phyloP scores from a whole-genome alignment of 2,888 invertebrate genomes.

The Pachymerium ferrugineum region DNA sequence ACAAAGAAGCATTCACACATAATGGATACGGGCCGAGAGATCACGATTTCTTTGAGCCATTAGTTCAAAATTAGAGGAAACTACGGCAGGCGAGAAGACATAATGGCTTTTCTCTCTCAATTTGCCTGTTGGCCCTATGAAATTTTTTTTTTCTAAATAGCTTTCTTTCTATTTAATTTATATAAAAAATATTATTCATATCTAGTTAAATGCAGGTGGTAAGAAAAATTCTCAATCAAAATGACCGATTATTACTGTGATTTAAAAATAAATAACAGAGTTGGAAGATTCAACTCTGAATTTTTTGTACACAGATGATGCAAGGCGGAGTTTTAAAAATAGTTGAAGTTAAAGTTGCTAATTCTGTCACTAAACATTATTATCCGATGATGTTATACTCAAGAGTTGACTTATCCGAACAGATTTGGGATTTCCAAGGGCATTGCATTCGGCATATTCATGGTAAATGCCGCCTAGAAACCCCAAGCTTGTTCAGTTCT shows the following conservation, averaged over 20 bases:
- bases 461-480: constrained; percentile 37
- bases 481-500: constrained; percentile 36
- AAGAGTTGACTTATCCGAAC: constrained; percentile 34
- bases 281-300: no score
- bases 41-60: constrained; percentile 12
- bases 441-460: constrained; percentile 35
- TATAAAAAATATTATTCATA: not conserved
- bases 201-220: not conserved
- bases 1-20: constrained; percentile 18
- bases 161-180: not conserved
- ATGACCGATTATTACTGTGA: no score
- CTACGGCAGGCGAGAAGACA: not conserved
- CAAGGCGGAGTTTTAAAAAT: not conserved
- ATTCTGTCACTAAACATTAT: not conserved
- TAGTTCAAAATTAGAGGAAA: constrained; percentile 7
- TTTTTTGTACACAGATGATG: not conserved
- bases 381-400: not conserved
- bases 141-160: not conserved
- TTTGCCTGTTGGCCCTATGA: not conserved
- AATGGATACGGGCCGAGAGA: constrained; percentile 15
- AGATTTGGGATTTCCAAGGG: constrained; percentile 37
- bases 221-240: not conserved
- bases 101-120: not conserved
- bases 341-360: not conserved
- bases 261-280: no score